Conservation (phyloP, 2,888 invertebrate species). For the Sicus ferrugineus region DNA sequence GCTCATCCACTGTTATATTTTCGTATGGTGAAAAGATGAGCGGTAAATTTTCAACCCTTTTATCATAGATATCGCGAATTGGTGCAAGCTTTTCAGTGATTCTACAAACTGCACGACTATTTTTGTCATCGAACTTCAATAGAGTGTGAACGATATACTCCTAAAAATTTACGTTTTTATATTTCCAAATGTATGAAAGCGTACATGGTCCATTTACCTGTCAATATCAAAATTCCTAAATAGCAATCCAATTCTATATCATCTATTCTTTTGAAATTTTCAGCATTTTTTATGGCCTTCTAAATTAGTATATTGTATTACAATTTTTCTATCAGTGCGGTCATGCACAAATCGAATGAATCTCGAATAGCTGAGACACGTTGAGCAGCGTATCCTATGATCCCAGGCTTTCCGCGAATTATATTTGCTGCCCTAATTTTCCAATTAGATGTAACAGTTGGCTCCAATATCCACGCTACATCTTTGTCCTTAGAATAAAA, state of each 20-base stretch:
- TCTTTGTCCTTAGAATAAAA: slow-evolving; percentile 9
- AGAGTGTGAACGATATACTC: slow-evolving; percentile 21
- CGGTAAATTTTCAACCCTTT: slow-evolving; percentile 14
- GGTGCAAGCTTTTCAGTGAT: slow-evolving; percentile 22
- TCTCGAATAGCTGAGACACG: slow-evolving; percentile 22
- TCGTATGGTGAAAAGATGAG: slow-evolving; percentile 18
- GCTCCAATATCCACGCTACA: neutral
- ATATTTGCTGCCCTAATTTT: slow-evolving; percentile 9
- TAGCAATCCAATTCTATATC: neutral
- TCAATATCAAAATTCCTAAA: neutral
- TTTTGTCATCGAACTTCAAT: slow-evolving; percentile 22
- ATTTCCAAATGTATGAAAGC: slow-evolving; percentile 4
- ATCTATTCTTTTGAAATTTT: slow-evolving; percentile 1
- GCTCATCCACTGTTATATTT: slow-evolving; percentile 21
- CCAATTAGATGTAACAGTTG: neutral
- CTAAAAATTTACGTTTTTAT: slow-evolving; percentile 8
- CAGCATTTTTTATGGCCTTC: neutral
- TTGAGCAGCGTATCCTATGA: slow-evolving; percentile 47
- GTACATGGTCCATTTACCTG: neutral
- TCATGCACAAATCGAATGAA: slow-evolving; percentile 12
- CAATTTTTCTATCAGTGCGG: slow-evolving; percentile 21
- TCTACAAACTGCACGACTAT: slow-evolving; percentile 10
- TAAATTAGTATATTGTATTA: slow-evolving; percentile 12
- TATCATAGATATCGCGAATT: slow-evolving; percentile 23
- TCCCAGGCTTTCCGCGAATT: neutral